These are phyloP conservation scores for Sitophilus oryzae DNA, from an alignment of 1,140 invertebrate genomes.

Conservation along the genomic window DNA sequence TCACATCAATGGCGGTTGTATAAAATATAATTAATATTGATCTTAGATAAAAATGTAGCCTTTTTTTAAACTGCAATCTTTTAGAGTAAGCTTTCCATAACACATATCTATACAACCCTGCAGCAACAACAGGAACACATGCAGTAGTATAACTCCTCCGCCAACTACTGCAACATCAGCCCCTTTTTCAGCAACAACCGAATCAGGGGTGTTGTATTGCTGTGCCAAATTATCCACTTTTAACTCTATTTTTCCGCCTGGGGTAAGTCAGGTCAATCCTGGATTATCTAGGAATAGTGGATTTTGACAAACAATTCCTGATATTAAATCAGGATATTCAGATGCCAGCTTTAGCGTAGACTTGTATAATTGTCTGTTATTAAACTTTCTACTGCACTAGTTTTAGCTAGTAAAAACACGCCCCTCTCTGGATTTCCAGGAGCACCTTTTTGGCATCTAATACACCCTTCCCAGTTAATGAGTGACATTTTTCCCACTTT, in stretches of 20 bases:
- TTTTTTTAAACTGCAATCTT: too few species aligned
- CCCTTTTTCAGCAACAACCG: slow-evolving; percentile 70
- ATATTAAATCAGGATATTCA: slow-evolving; percentile 63
- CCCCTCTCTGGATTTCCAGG: slow-evolving; percentile 48
- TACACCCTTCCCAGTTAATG: slow-evolving; percentile 75
- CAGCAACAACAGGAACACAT: slow-evolving; percentile 56
- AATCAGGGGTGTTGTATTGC: slow-evolving; percentile 72
- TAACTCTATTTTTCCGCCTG: slow-evolving; percentile 70
- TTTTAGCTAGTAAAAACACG: slow-evolving; percentile 77
- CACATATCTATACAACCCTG: slow-evolving; percentile 64
- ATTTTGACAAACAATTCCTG: slow-evolving; percentile 86
- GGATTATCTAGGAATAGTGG: slow-evolving; percentile 56
- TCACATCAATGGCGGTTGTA: too few species aligned
- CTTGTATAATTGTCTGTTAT: slow-evolving; percentile 68
- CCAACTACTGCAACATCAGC: slow-evolving; percentile 93
- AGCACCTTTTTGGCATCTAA: slow-evolving; percentile 54
- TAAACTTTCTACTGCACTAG: slow-evolving; percentile 77
- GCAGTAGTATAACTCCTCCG: slow-evolving; percentile 75
- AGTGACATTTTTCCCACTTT: too few species aligned
- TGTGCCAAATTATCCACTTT: slow-evolving; percentile 56
- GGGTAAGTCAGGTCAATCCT: slow-evolving; percentile 78
- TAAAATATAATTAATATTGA: too few species aligned
- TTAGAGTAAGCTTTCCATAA: slow-evolving; percentile 73
- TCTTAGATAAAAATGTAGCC: too few species aligned
- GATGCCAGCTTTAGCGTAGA: slow-evolving; percentile 61